Evolutionary conservation across 2,797 vertebrate genomes (phyloP).

Genomic region (Schizopygopsis malacanthus): DNA sequence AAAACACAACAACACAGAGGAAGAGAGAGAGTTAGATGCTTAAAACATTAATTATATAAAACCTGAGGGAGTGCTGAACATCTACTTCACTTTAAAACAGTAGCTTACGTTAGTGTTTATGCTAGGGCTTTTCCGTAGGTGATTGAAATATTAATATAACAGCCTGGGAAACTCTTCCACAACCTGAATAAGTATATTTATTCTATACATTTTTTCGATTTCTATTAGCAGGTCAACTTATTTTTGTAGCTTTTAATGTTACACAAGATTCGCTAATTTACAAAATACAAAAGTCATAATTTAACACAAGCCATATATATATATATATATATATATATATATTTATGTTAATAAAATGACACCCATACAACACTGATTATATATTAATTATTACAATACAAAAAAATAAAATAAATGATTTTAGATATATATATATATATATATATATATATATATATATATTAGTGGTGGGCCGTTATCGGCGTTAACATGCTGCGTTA

Average conservation of each 20-base stretch:
- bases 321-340: no score
- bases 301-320: not conserved
- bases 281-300: not conserved
- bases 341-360: not conserved
- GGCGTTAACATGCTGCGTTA: no score
- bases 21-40: conserved; percentile 44
- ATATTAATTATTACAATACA: not conserved
- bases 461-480: no score
- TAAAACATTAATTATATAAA: conserved; percentile 56
- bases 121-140: conserved; percentile 32
- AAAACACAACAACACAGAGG: conserved; percentile 39
- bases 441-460: no score
- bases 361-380: not conserved
- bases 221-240: conserved; percentile 28
- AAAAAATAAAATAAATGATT: no score
- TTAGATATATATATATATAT: no score
- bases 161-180: conserved; percentile 9
- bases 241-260: conserved; percentile 3
- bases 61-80: conserved; percentile 38
- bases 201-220: conserved; percentile 27
- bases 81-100: conserved; percentile 43
- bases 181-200: conserved; percentile 32
- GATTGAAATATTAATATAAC: conserved; percentile 44
- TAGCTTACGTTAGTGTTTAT: conserved; percentile 46
- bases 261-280: not conserved